phyloP scores from a whole-genome alignment of 1,140 invertebrate genomes.

The Heliconius himera region DNA sequence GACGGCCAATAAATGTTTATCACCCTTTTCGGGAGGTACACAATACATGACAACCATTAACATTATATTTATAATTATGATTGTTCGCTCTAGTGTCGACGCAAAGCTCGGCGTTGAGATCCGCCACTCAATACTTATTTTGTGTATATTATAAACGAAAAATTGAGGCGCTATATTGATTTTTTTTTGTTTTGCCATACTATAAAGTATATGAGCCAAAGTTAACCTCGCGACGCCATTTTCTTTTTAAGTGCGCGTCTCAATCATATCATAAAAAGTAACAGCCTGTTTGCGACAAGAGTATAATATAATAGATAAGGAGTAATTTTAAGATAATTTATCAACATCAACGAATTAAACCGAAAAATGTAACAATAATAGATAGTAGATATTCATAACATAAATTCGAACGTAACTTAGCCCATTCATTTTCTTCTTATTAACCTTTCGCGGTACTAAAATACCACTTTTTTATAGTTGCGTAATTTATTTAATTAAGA shows the following conservation, averaged over 20 bases:
- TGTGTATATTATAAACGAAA: no score
- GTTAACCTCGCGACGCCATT: neutral
- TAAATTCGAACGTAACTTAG: neutral
- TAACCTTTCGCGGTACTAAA: slow-evolving; percentile 20
- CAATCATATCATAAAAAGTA: neutral
- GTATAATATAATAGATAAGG: neutral
- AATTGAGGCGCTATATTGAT: no score
- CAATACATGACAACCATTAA: neutral
- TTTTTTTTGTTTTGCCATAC: neutral
- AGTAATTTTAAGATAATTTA: neutral
- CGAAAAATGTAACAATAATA: neutral
- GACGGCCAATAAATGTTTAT: neutral
- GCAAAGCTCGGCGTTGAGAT: no score
- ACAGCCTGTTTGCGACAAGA: neutral
- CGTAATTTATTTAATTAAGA: slow-evolving; percentile 30
- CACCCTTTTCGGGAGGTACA: neutral
- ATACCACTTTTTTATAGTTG: slow-evolving; percentile 23
- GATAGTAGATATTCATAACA: no score
- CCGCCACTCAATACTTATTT: no score
- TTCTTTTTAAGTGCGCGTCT: neutral
- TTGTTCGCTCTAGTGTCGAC: no score
- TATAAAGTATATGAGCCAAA: neutral
- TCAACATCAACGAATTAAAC: neutral
- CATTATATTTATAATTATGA: neutral
- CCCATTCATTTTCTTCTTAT: slow-evolving; percentile 18